Conservation (phyloP, 2,888 invertebrate genomes). For the Aphrophora alni region DNA sequence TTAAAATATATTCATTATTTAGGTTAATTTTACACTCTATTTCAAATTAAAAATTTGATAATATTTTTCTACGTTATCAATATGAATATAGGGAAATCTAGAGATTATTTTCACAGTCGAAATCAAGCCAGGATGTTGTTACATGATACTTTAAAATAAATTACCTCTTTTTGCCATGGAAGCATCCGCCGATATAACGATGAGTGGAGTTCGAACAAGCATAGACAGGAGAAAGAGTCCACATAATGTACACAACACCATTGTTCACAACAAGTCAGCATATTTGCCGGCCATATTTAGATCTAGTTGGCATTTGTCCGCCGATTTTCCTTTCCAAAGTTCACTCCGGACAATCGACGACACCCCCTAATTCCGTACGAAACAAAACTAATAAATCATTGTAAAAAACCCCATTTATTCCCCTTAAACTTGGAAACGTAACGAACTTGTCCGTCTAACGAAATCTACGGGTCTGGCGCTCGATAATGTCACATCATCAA, state of each 20-base stretch:
- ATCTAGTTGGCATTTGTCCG: not conserved
- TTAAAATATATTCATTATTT: too few species aligned
- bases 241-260: not conserved
- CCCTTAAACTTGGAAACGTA: not conserved
- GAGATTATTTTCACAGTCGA: too few species aligned
- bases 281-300: not conserved
- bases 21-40: too few species aligned
- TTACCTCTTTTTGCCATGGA: slow-evolving; percentile 1
- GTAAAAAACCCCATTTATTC: not conserved
- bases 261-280: not conserved
- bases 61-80: too few species aligned
- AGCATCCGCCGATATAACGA: not conserved
- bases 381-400: not conserved
- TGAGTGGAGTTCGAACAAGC: not conserved
- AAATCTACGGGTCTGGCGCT: not conserved
- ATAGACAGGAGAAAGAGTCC: not conserved
- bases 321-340: too few species aligned
- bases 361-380: not conserved
- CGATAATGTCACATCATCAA: not conserved
- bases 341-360: not conserved
- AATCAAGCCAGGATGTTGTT: too few species aligned
- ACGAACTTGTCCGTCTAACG: not conserved
- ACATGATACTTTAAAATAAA: too few species aligned
- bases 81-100: too few species aligned
- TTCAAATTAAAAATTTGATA: too few species aligned